Evolutionary conservation across 1,140 invertebrate genomes (phyloP), one percentile per base, ranked within the genome.

Genomic region (Drosophila leontia): DNA sequence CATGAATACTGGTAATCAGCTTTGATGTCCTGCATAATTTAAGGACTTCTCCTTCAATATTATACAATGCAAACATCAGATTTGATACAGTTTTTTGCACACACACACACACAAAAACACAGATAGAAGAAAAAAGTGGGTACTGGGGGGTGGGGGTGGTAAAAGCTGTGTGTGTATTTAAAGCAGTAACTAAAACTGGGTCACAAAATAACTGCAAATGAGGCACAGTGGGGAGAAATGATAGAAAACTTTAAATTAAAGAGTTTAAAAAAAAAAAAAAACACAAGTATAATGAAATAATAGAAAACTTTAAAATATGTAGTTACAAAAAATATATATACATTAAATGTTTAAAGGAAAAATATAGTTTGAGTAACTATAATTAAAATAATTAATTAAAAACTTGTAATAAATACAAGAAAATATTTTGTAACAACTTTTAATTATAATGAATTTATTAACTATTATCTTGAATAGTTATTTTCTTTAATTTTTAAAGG

Each of bases 121-220:
- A 19, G 3, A 26, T 13, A 26, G 35, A 0, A 11, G 39, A 19
- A 42, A 58, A 58, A 60, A 26, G 4, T 35, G 59, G 47, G 68
- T 19, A 47, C 59, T 32, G 15, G 15, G 15, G 15, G 26, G 62
- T 59, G 45, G 23, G 13, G 26, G 26, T 29, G 26, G 26, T 6
- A 29, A 39, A 45, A 47, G 37, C 26, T 65, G 68, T 26, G 42
- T 60, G 50, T 64, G 50, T 80, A 64, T 83, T 83, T 75, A 59
- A 50, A 71, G 67, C 67, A 42, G 80, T 47, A 42, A 70, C 59
- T 59, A 88, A 88, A 90, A 90, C 84, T 90, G 75, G 85, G 84
- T 88, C 85, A 87, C 68, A 77, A 53, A 67, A 74, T 63, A 82
- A 78, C 69, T 48, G 64, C 72, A 88, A 83, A 77, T 82, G 72